Evolutionary conservation across 2,113 vertebrate genomes (phyloP), one percentile per base, ranked within the genome.

Genomic region (Menidia beryllina): DNA sequence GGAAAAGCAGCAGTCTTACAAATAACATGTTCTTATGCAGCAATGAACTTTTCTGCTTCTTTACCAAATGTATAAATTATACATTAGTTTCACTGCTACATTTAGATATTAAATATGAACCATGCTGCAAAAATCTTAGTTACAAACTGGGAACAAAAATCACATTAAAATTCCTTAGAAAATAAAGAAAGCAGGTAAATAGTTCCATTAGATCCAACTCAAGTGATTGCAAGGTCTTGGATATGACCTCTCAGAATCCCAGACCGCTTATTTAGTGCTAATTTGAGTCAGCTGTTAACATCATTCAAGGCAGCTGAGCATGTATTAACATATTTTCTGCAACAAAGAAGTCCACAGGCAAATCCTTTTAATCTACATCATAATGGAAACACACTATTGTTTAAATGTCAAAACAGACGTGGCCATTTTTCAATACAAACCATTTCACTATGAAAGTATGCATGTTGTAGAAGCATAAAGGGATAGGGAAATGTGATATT

Each of bases 241-340:
- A 64, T 30, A 68, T 85, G 75, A 86, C 90, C 75, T 76, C 57
- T 60, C 77, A 76, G 78, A 90, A 91, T 93, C 91, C 81, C 83
- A 90, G 83, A 70, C 82, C 67, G 85, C 77, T 87, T 91, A 89
- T 88, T 91, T 84, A 68, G 72, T 83, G 67, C 74, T 88, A 84
- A 88, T 88, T 89, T 89, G 89, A 88, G 87, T 90, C 87, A 91
- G 82, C 85, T 92, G 89, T 76, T 87, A 53, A 62, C 91, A 72
- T 64, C 67, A 75, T 85, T 82, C 69, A 53, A 58, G 75, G 83
- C 78, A 90, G 81, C 84, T 84, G 81, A 75, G 74, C 56, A 60
- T 75, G 73, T 79, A 82, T 85, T 91, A 88, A 88, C 83, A 86
- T 83, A 82, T 84, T 82, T 74, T 84, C 81, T 79, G 66, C 69